Base-by-base conservation (phyloP, 2,113 vertebrate genomes). In the Theropithecus gelada region DNA sequence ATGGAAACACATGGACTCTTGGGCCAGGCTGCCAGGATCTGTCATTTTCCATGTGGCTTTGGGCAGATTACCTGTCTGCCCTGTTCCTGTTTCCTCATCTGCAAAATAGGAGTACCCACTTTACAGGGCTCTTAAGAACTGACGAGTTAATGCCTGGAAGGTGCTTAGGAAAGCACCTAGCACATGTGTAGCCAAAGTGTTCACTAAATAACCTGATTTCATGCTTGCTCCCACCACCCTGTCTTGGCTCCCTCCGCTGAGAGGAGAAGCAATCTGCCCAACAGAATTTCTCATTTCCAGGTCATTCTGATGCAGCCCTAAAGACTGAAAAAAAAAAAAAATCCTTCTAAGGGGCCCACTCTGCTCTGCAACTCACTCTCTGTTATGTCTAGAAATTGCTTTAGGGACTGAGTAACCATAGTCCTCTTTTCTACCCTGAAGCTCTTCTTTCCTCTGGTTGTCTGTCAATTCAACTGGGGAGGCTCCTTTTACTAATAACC, bases 311-410 rank as follows among this genome's bases (percentile, higher is more conserved):
- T 23, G 8, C 17, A n/a, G 1, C 22, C 6, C 81, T 59, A 13
- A 59, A 72, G 3, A 16, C 45, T 1, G 9, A 5, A 25, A n/a
- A 43, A 40, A 59, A 13, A 25, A 40, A 43, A 40, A 59, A 16
- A 1, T 1, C 27, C 17, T 17, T 43, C 25, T 7, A 43, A 20
- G 16, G 32, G 13, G 6, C 4, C 2, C 66, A 1, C 52, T 2
- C 27, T 61, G 48, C 48, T 27, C 40, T 11, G 25, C n/a, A 30
- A 7, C 10, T 10, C 50, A 6, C 52, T 64, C 45, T 57, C 50
- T 16, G 0, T 6, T 6, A 23, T 17, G 35, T 45, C 18, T 22
- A 35, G 22, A 45, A 6, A 25, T 8, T 2, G 5, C 48, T 16
- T 23, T 20, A n/a, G 40, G 48, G n/a, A 23, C 13, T 23, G 2